Evolutionary conservation across 2,113 vertebrate genomes (phyloP).

Genomic region (Odocoileus virginianus): DNA sequence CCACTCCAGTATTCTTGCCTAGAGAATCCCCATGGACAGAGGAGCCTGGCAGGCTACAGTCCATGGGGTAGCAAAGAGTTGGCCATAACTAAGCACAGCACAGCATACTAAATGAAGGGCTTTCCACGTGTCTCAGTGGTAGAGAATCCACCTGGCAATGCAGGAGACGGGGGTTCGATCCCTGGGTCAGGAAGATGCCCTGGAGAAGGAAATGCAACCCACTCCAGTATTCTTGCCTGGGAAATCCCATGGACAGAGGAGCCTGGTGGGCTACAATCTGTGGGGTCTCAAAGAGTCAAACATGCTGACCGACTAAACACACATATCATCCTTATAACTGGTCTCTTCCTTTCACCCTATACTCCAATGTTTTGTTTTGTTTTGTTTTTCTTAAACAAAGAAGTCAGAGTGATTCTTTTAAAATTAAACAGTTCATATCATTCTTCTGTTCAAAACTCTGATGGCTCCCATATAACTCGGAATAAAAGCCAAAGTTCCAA

Average conservation of each 20-base stretch:
- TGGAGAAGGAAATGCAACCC: background rate
- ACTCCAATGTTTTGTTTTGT: background rate
- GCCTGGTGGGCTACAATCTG: accelerated
- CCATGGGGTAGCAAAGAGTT: background rate
- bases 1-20: background rate
- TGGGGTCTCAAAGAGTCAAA: background rate
- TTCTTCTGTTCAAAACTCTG: background rate
- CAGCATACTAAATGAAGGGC: background rate
- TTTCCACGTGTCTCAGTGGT: background rate
- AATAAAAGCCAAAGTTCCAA: background rate
- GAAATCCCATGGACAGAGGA: background rate
- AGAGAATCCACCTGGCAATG: background rate
- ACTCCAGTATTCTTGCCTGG: background rate
- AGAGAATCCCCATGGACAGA: background rate
- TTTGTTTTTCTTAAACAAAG: background rate
- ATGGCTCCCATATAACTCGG: background rate
- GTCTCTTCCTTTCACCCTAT: background rate
- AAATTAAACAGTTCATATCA: background rate
- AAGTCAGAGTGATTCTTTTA: background rate
- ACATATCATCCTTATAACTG: background rate
- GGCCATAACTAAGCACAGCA: background rate
- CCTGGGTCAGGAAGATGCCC: background rate
- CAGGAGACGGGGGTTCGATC: background rate
- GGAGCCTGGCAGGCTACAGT: background rate
- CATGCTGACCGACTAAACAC: background rate